Evolutionary conservation across 2,113 vertebrate species (phyloP).

Genomic region (Marmota monax): DNA sequence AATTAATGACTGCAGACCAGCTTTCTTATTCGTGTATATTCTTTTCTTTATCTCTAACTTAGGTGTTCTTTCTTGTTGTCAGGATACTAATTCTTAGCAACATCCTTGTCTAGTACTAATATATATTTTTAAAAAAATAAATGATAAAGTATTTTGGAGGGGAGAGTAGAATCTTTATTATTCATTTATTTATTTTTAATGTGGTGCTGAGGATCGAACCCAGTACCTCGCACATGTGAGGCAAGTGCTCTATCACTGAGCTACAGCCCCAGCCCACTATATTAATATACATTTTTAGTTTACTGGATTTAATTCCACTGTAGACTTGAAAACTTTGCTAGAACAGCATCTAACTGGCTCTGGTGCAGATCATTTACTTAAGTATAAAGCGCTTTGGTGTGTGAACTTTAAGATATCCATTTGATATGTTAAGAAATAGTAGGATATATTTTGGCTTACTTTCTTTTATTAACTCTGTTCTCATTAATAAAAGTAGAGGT

Average conservation of each 20-base stretch:
- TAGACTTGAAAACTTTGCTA: slow-evolving; percentile 13
- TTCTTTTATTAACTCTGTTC: slow-evolving; percentile 6
- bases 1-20: neutral
- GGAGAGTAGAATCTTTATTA: too few relatives aligned
- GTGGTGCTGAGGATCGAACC: too few relatives aligned
- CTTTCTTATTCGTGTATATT: neutral
- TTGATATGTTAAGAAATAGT: neutral
- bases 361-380: neutral
- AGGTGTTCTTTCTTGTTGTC: neutral
- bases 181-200: too few relatives aligned
- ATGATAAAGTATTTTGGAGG: too few relatives aligned
- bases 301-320: neutral
- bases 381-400: neutral
- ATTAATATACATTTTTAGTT: neutral
- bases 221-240: too few relatives aligned
- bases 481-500: neutral
- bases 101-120: neutral
- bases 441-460: neutral
- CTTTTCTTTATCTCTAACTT: neutral
- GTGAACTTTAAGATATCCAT: neutral
- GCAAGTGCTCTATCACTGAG: too few relatives aligned
- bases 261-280: too few relatives aligned
- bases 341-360: neutral
- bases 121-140: neutral
- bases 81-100: neutral